Evolutionary conservation across 2,888 invertebrate species (phyloP).

Genomic region (Caenorhabditis sp.): DNA sequence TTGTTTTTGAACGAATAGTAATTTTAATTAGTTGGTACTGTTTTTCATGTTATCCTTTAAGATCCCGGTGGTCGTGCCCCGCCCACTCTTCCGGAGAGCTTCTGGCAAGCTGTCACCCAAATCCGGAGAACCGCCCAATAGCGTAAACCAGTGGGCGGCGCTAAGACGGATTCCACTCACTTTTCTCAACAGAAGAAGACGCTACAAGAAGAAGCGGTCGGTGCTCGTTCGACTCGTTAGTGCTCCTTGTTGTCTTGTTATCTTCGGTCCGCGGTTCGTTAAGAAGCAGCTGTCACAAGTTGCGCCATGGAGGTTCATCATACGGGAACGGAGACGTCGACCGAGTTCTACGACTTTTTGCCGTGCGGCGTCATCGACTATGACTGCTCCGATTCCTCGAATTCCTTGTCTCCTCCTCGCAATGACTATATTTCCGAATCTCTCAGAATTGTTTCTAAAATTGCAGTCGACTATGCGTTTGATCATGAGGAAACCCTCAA

Average conservation of each 20-base stretch:
- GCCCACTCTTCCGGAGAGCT: too few species aligned
- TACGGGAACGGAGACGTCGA: slow-evolving; percentile 30
- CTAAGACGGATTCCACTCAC: neutral
- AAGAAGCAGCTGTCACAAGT: slow-evolving; percentile 51
- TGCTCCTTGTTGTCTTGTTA: slow-evolving; percentile 59
- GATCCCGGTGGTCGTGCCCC: too few species aligned
- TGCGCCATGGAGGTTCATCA: slow-evolving; percentile 67
- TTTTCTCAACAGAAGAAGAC: slow-evolving; percentile 7
- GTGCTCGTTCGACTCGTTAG: slow-evolving; percentile 46
- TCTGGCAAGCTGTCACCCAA: slow-evolving; percentile 7
- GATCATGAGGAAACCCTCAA: slow-evolving; percentile 19
- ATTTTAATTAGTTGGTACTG: too few species aligned
- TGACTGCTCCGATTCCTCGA: slow-evolving; percentile 48
- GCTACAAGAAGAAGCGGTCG: slow-evolving; percentile 3
- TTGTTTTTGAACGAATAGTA: too few species aligned
- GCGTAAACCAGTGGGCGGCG: slow-evolving; percentile 39
- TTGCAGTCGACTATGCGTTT: slow-evolving; percentile 19
- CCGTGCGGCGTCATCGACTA: slow-evolving; percentile 39
- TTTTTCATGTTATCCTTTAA: too few species aligned
- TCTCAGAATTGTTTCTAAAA: slow-evolving; percentile 22
- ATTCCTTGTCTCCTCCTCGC: too few species aligned
- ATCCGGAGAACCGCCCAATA: slow-evolving; percentile 26
- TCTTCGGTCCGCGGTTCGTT: slow-evolving; percentile 34
- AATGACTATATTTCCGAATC: slow-evolving; percentile 30
- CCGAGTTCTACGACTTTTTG: slow-evolving; percentile 43